phyloP scores from a whole-genome alignment of 92 coral and sea anemone genomes.

The Desmophyllum pertusum region DNA sequence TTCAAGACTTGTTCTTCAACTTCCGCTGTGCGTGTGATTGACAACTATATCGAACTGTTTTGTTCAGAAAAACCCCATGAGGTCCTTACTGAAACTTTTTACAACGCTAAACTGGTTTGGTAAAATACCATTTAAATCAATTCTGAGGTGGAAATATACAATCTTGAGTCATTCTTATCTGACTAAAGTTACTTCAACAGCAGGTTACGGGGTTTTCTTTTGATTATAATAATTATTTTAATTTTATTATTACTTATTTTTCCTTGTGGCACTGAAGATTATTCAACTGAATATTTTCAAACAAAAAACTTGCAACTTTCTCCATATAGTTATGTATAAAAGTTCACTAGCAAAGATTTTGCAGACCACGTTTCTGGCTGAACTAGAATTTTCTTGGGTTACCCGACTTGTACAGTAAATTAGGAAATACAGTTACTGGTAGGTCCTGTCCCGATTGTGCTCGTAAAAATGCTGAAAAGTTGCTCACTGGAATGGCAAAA shows the following conservation, averaged over 20 bases:
- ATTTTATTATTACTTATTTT: not conserved
- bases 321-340: not conserved
- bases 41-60: not conserved
- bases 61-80: not conserved
- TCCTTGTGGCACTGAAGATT: not conserved
- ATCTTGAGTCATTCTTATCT: not conserved
- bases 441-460: no score
- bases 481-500: no score
- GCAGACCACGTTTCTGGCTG: not conserved
- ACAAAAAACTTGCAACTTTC: not conserved
- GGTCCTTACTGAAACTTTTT: not conserved
- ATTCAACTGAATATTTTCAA: not conserved
- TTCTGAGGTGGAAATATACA: not conserved
- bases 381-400: not conserved
- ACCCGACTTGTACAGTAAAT: not conserved
- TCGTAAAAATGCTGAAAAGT: no score
- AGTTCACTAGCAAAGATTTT: not conserved
- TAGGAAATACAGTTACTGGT: not conserved
- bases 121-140: not conserved
- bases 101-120: not conserved
- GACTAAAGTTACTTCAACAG: not conserved
- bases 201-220: no score
- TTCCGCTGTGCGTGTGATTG: constrained; percentile 3
- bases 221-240: not conserved
- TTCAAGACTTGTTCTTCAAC: not conserved